Evolutionary conservation across 92 coral and sea anemone species (phyloP).

Genomic region (Scolanthus callimorphus): DNA sequence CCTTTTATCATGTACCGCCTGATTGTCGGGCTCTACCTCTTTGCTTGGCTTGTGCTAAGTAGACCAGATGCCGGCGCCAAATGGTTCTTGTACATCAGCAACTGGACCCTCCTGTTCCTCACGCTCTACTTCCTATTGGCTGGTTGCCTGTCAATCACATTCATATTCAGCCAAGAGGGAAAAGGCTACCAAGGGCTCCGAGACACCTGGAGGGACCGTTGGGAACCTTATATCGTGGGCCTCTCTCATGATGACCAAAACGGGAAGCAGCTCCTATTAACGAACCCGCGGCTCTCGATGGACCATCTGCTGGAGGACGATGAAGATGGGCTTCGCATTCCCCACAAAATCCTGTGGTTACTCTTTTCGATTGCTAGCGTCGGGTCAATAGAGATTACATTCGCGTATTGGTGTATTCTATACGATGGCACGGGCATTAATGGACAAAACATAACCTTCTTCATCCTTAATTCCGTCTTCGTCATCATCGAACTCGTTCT

Average conservation of each 20-base stretch:
- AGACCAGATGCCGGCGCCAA: conserved; percentile 9
- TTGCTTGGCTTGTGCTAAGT: conserved; percentile 62
- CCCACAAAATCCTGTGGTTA: conserved; percentile 71
- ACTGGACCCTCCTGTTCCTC: conserved; percentile 65
- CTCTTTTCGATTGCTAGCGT: conserved; percentile 73
- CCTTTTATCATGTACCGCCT: conserved; percentile 67
- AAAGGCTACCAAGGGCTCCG: conserved; percentile 36
- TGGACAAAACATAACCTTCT: conserved; percentile 50
- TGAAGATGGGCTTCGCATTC: conserved; percentile 40
- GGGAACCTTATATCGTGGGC: conserved; percentile 71
- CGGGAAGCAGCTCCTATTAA: conserved; percentile 5
- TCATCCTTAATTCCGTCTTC: conserved; percentile 63
- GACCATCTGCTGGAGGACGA: conserved; percentile 8
- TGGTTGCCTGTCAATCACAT: conserved; percentile 40
- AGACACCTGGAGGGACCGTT: conserved; percentile 36
- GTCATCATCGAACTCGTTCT: conserved; percentile 67
- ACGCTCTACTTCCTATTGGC: conserved; percentile 52
- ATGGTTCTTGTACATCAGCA: conserved; percentile 64
- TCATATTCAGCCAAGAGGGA: conserved; percentile 48
- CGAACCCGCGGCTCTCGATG: background rate
- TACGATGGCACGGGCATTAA: conserved; percentile 32
- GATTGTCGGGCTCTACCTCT: conserved; percentile 52
- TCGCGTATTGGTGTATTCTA: conserved; percentile 63
- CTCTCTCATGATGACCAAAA: conserved; percentile 37
- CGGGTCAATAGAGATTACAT: conserved; percentile 58